These are phyloP conservation scores for Aquatica leii DNA, from an alignment of 2,888 invertebrate genomes.

Conservation along the genomic window DNA sequence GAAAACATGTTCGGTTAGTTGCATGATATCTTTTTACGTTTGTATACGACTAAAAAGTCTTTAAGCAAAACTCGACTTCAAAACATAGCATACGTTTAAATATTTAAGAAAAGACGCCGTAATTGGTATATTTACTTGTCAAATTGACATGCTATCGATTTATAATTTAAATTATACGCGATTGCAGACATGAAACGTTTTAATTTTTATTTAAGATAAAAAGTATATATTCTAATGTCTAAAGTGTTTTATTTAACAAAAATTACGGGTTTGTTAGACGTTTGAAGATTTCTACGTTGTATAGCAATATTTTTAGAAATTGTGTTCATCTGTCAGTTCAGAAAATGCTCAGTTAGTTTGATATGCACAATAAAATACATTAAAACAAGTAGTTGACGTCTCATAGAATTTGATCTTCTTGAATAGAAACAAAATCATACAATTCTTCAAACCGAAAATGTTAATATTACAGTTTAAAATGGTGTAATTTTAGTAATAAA, in stretches of 20 bases:
- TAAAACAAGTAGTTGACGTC: too few relatives aligned
- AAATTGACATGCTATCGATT: constrained; percentile 39
- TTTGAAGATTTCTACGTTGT: neutral
- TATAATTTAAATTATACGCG: constrained; percentile 36
- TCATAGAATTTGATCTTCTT: too few relatives aligned
- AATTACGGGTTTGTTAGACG: neutral
- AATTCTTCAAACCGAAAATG: too few relatives aligned
- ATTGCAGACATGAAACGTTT: constrained; percentile 39
- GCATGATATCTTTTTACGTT: constrained; percentile 31
- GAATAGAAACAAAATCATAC: too few relatives aligned
- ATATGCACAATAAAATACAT: too few relatives aligned
- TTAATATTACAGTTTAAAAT: too few relatives aligned
- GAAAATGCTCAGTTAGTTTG: too few relatives aligned
- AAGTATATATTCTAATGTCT: constrained; percentile 30
- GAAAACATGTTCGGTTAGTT: constrained; percentile 30
- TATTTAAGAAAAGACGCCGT: constrained; percentile 38
- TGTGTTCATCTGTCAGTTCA: too few relatives aligned
- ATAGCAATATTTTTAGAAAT: too few relatives aligned
- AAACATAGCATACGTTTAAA: constrained; percentile 33
- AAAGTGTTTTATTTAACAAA: constrained; percentile 5
- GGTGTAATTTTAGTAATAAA: too few relatives aligned
- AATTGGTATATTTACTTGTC: constrained; percentile 43
- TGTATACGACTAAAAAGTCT: constrained; percentile 21
- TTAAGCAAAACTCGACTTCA: constrained; percentile 19
- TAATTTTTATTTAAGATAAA: constrained; percentile 36